Evolutionary conservation across 2,888 invertebrate genomes (phyloP), one percentile per base, ranked within the genome.

Genomic region (Neoitamus cyanurus): DNA sequence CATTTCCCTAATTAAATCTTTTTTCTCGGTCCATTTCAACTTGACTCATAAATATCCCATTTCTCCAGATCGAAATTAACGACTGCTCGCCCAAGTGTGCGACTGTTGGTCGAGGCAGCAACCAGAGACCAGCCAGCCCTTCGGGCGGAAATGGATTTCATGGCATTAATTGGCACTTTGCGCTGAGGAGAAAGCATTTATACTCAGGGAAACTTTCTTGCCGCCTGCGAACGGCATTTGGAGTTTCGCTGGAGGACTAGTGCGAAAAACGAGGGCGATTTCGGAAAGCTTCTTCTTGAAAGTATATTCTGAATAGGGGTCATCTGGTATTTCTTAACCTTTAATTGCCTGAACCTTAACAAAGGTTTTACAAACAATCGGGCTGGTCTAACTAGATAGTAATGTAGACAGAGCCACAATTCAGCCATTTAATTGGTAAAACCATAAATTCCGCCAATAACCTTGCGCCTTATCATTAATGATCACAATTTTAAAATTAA

Each of bases 1-100:
- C 37, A 82, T 82, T 82, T 82, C 36, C 82, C 82, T 82, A 82
- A 82, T 82, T 82, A 82, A 82, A 82, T 34, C 69, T 31, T 69
- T 68, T 68, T 82, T 69, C 42, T 20, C 48, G 36, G 13, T 37
- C 28, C 25, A 20, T 25, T 82, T 68, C 37, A 20, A 30, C 15
- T 34, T n/a, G 58, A 25, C 34, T 37, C 36, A 69, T 82, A 69
- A 69, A 82, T 82, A 37, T 69, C 58, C 46, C 20, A 48, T 69
- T 82, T 68, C 58, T 58, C 25, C 31, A 69, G 69, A 69, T 82
- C 37, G 82, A 69, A 69, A 68, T 82, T 82, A 69, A 82, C 68
- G 36, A 80, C 34, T 9, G 2, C 15, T 37, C 30, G 34, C 9
- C 31, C 58, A 80, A 80, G 28, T 75, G 42, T 42, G 20, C 75